Conservation (phyloP, 2,797 vertebrate species). For the Lagorchestes hirsutus region DNA sequence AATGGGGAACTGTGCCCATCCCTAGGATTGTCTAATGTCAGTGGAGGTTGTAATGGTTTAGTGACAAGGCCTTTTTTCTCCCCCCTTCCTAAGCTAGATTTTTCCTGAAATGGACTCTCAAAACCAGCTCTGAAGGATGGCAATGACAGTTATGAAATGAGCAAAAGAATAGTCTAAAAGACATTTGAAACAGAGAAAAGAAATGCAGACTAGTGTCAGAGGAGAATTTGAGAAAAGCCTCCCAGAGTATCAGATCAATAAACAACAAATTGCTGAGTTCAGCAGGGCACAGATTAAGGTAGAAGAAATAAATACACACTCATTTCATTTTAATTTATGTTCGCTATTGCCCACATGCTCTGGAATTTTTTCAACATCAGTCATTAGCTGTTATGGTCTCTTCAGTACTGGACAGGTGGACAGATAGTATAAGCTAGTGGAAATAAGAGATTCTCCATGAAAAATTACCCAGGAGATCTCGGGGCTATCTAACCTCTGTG, state of each 20-base stretch:
- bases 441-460: not conserved
- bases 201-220: not conserved
- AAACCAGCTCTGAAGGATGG: not conserved
- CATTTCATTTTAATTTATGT: not conserved
- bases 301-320: not conserved
- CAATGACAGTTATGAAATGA: not conserved
- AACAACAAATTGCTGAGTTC: not conserved
- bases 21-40: slow-evolving; percentile 23
- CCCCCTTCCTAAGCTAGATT: slow-evolving; percentile 1
- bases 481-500: not conserved
- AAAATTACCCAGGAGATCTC: not conserved
- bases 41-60: not conserved
- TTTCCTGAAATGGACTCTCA: not conserved
- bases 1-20: not conserved
- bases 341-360: not conserved
- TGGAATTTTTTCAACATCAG: slow-evolving; percentile 7
- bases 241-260: slow-evolving; percentile 1
- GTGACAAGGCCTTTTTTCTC: not conserved
- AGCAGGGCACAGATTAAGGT: not conserved
- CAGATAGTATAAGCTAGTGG: not conserved
- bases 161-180: accelerated
- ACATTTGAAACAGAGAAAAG: slow-evolving; percentile 21
- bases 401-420: not conserved
- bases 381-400: not conserved
- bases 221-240: slow-evolving; percentile 1